A percentile compares a stretch with the other conserved stretches of the same genome.
These are phyloP conservation scores for Hypocryptadius cinnamomeus DNA, from an alignment of 2,113 vertebrate genomes.

Conservation along the genomic window DNA sequence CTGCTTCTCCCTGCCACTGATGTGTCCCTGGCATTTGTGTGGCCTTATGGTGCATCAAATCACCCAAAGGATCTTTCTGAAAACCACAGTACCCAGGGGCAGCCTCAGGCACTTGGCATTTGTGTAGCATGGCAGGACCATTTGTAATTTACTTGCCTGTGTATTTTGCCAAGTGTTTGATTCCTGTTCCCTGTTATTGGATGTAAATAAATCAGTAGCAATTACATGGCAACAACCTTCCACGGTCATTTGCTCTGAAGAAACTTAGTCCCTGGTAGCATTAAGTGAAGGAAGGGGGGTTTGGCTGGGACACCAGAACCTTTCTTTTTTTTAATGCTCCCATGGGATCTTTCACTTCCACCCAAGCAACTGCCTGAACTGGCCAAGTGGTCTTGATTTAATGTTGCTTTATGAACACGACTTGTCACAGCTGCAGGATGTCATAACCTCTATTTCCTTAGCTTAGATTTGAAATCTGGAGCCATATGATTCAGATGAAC, in stretches of 20 bases:
- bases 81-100: background rate
- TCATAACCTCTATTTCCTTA: slow-evolving; percentile 50
- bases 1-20: background rate
- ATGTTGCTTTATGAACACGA: background rate
- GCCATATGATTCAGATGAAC: slow-evolving; percentile 13
- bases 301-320: slow-evolving; percentile 28
- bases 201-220: slow-evolving; percentile 25
- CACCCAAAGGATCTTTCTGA: background rate
- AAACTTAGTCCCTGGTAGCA: background rate
- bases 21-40: background rate
- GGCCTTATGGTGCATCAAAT: background rate
- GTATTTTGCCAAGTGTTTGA: background rate
- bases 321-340: background rate
- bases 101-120: background rate
- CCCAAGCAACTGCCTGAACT: background rate
- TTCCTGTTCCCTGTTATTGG: background rate
- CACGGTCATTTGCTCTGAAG: background rate
- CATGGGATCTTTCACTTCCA: slow-evolving; percentile 43
- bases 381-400: slow-evolving; percentile 29
- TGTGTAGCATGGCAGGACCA: background rate
- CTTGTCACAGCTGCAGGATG: slow-evolving; percentile 39
- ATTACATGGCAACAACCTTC: background rate
- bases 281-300: background rate
- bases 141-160: background rate
- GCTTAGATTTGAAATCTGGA: slow-evolving; percentile 17